A percentile compares a stretch with the other conserved stretches of the same genome.
Conservation (phyloP, 2,797 vertebrate genomes). For the Antennarius maculatus region DNA sequence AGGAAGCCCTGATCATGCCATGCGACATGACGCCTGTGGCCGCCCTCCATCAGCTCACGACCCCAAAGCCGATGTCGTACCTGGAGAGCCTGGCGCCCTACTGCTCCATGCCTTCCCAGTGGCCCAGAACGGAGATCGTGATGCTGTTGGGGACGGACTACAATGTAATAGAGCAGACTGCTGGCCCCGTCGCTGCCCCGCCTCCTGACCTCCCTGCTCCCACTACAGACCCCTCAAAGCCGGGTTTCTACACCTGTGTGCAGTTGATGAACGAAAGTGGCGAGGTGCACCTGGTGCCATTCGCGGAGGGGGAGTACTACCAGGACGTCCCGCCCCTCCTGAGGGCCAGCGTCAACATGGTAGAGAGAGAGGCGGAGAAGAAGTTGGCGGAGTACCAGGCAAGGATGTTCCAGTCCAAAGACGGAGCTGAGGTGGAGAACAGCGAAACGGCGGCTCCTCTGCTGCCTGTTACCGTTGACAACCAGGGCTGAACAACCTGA, state of each 20-base stretch:
- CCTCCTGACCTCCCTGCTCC: not conserved
- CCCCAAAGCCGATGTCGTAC: not conserved
- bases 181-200: not conserved
- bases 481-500: slow-evolving; percentile 30
- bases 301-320: slow-evolving; percentile 50
- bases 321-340: slow-evolving; percentile 24
- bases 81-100: slow-evolving; percentile 22
- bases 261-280: slow-evolving; percentile 70
- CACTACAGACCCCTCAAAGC: not conserved
- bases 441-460: slow-evolving; percentile 53
- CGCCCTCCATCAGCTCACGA: not conserved
- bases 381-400: slow-evolving; percentile 38
- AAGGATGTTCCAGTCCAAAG: slow-evolving; percentile 12
- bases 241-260: slow-evolving; percentile 83
- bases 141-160: slow-evolving; percentile 64
- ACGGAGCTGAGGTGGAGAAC: slow-evolving; percentile 6
- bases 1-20: not conserved
- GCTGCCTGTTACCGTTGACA: slow-evolving; percentile 44
- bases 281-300: slow-evolving; percentile 78
- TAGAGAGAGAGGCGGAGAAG: slow-evolving; percentile 40
- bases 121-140: slow-evolving; percentile 40
- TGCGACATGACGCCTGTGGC: not conserved
- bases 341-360: not conserved
- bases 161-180: slow-evolving; percentile 52
- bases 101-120: slow-evolving; percentile 19